Evolutionary conservation across 2,888 invertebrate genomes (phyloP), one percentile per base, ranked within the genome.

Genomic region (Diachrysia chrysitis): DNA sequence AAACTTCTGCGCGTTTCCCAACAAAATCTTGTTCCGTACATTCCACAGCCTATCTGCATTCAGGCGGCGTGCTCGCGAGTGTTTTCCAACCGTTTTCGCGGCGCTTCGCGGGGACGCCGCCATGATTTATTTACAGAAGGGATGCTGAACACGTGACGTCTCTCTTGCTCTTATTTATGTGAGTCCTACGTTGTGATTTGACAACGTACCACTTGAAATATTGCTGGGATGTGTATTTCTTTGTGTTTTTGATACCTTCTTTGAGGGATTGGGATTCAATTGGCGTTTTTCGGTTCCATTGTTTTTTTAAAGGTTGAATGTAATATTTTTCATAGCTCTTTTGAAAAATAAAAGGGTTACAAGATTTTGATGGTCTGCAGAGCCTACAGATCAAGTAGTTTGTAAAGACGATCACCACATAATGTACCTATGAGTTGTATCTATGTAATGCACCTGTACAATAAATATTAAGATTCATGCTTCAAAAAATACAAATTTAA

Each of bases 1-100:
- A 29, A 29, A 29, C 6, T n/a, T 19, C 10, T 0, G n/a, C 16
- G 0, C 37, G 63, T 55, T 0, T n/a, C 35, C 6, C 37, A 0
- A 0, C 69, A 48, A 29, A 73, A 55, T 78, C 12, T 3, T 0
- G 0, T 0, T 63, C 78, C 84, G 85, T 91, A 65, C 83, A 68
- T 81, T 65, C 56, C 60, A 7, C 19, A 37, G 76, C 74, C 83
- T 74, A 90, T 93, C 91, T 90, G 87, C 90, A 93, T 93, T 90
- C 93, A 85, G 69, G 62, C 59, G 82, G 80, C 83, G 85, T 86
- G 76, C 79, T 68, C 78, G 79, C 90, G 89, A 92, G 92, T 93
- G 93, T 93, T 93, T 93, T 90, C 92, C 92, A 80, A 90, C 85
- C 91, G 89, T 88, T 90, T 92, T 89, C 91, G 85, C 88, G 82